Base-by-base conservation (phyloP, 2,888 invertebrate species). In the Orthosia gothica region DNA sequence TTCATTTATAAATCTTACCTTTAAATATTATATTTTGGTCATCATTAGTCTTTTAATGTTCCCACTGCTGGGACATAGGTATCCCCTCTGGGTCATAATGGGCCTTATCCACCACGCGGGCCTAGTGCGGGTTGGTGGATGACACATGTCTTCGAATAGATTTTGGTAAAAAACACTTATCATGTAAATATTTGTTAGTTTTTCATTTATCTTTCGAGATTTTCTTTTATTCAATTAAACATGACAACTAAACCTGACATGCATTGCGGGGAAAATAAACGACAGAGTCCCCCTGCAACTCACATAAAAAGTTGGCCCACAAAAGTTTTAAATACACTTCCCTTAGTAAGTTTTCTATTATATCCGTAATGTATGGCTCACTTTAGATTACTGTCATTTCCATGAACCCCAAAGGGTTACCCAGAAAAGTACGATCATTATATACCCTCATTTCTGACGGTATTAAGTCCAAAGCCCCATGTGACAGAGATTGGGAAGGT, bases 241-340 rank as follows among this genome's bases (percentile, higher is more conserved):
- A 3, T 18, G 11, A 16, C 18, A 2, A 58, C 1, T 16, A 4
- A 32, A 4, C 16, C 26, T 47, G 2, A 3, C 11, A 13, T 65
- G 3, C 12, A 47, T 62, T 58, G 20, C 9, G 13, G 0, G 12
- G 9, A 45, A 66, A 54, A 77, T 47, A 65, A 57, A 62, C n/a
- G 11, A 16, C n/a, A 52, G 13, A 58, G 5, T 64, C 15, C 23
- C 54, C 23, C 47, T 57, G 64, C 55, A 64, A 61, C 13, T 61
- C 54, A 26, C 54, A 55, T 47, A 69, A 69, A 78, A 80, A 75
- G 49, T 65, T 59, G 2, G 9, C 16, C 20, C 45, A 54, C 80
- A 79, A 64, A 67, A 66, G 57, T 79, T 79, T 57, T 40, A 40
- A 47, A 59, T 45, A 74, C 63, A 58, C n/a, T 67, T 73, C 18